Evolutionary conservation across 2,113 vertebrate genomes (phyloP).

Genomic region (Picathartes gymnocephalus): DNA sequence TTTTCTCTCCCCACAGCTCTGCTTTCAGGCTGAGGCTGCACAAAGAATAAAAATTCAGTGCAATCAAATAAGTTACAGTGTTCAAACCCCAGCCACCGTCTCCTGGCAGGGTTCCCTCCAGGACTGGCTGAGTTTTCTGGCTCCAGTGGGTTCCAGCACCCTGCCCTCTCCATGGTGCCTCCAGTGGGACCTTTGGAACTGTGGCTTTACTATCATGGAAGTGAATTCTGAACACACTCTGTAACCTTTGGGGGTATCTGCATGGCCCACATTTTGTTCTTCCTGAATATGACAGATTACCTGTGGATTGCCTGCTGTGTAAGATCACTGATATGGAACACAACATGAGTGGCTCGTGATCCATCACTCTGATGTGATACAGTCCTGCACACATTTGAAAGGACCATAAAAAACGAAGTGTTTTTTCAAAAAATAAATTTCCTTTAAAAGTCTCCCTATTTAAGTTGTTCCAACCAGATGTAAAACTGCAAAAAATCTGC

Average conservation of each 20-base stretch:
- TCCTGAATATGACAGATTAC: slow-evolving; percentile 50
- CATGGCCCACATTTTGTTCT: slow-evolving; percentile 15
- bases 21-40: background rate
- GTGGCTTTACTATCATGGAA: background rate
- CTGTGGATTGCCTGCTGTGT: slow-evolving; percentile 33
- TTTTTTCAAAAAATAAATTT: background rate
- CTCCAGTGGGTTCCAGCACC: background rate
- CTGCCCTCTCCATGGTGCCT: background rate
- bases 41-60: background rate
- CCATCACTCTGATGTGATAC: slow-evolving; percentile 47
- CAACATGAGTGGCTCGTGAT: background rate
- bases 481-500: background rate
- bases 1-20: background rate
- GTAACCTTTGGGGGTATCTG: slow-evolving; percentile 50
- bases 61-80: background rate
- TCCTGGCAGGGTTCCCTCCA: background rate
- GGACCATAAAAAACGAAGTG: background rate
- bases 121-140: background rate
- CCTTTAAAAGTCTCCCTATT: background rate
- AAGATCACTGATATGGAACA: slow-evolving; percentile 53
- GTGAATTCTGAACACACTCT: background rate
- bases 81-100: background rate
- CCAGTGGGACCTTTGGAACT: background rate
- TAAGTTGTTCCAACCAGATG: background rate
- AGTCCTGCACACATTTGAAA: background rate